Base-by-base conservation (phyloP, 2,888 invertebrate species). In the Antheraea yamamai region DNA sequence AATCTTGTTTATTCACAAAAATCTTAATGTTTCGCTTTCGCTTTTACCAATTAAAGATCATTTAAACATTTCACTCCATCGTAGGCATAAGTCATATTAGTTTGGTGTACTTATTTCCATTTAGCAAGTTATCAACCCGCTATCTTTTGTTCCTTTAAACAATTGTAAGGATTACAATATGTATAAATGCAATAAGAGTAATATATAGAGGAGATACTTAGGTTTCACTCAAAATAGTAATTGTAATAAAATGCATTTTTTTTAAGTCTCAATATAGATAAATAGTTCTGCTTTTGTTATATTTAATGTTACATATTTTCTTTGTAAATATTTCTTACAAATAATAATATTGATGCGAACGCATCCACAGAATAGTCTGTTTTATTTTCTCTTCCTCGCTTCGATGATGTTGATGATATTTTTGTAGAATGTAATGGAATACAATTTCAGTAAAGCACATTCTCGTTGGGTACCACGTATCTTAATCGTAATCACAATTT, bases 321-420 rank as follows among this genome's bases (percentile, higher is more conserved):
- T 92, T 92, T 94, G 94, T 94, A 94, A 92, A 94, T 94, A 94
- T 91, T 92, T 91, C 87, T 85, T 91, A 89, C 85, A 85, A 88
- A 88, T 88, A 92, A 89, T 86, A 83, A 92, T 92, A 93, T 87
- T 86, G 88, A 86, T 88, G 92, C 91, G 78, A 78, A 85, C 82
- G 92, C 92, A 89, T 92, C 91, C 87, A 87, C 87, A 84, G 88
- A 85, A 70, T 77, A 78, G 79, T 75, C 75, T 83, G 78, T 84
- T 85, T 85, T 83, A 82, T 82, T 84, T 83, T 71, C 12, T 73
- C 23, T 18, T 55, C 20, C 73, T 30, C 55, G 4, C 55, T 23
- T 70, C 14, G 16, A 30, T 16, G n/a, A 12, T n/a, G 4, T 23
- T 12, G 20, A 61, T 64, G 3, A 26, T 14, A 30, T 66, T 30